Base-by-base conservation (phyloP, 2,797 vertebrate genomes). In the Bradypus variegatus region DNA sequence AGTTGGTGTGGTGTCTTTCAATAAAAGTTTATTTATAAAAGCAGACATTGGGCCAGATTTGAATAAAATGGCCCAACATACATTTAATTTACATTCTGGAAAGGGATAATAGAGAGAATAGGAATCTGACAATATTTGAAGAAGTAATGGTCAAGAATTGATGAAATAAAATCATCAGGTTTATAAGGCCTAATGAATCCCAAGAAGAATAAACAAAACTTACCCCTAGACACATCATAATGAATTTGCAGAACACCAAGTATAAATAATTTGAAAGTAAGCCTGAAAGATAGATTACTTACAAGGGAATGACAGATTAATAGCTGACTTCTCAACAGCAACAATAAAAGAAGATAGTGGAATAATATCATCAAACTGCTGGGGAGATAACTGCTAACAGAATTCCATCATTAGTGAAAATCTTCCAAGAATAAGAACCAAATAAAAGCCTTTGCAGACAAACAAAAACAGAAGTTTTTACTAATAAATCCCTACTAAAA, bases 331-430 rank as follows among this genome's bases (percentile, higher is more conserved):
- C 55, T 83, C 45, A 82, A 8, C 27, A 31, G 91, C 45, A 82
- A 38, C 13, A 55, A 33, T 80, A 90, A 91, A 78, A 94, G n/a
- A 87, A 91, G 82, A 73, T 29, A 78, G 16, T 82, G 53, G 45
- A 88, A 50, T 53, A 81, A n/a, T 76, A 31, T 79, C 82, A 33
- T 80, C 64, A 36, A 82, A 91, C 50, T 27, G 18, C 64, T 78
- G 41, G 73, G 80, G 72, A 72, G 53, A 70, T 45, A 82, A 33
- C 29, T 58, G 23, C n/a, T 27, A 58, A 41, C 65, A 53, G 75
- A 88, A 87, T 91, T 72, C 21, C 67, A 13, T 69, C 72, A 41
- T 80, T 75, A 72, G n/a, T 77, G 48, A 55, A 86, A 45, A 53
- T 33, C 41, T 93, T 85, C 33, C 58, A 86, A 62, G 73, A 87